Evolutionary conservation across 37 sponge, comb jelly and placozoan species (phyloP), one percentile per base, ranked within the genome.

Genomic region (Eunapius fragilis): DNA sequence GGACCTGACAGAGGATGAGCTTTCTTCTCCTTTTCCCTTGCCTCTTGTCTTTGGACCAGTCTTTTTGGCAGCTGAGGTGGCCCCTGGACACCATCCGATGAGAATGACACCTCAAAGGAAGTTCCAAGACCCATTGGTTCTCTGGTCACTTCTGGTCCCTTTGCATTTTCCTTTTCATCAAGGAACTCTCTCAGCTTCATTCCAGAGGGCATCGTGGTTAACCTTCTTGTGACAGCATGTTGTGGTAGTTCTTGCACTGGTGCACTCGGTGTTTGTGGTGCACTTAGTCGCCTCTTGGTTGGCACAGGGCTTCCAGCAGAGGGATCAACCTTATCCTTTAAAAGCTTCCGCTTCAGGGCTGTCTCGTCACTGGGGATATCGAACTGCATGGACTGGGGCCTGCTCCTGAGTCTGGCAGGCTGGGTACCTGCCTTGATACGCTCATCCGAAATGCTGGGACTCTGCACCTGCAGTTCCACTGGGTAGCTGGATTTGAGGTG

Each of bases 401-500:
- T 33, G 14, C 73, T 22, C 31, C 31, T 30, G 31, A 72, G 73
- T 7, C 31, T 72, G 31, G 30, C 14, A 2, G 31, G 14, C 27
- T 72, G 73, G 12, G 73, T 84, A 37, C 69, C 78, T 45, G 78
- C 78, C 67, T 77, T 82, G 47, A 87, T 38, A 3, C 10, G 27
- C 6, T 79, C 72, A 69, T 87, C 67, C 0, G 80, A 76, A 31
- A 37, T 38, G 27, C 34, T 74, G 9, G 89, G 84, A 22, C 35
- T 80, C 33, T 84, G 72, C 33, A 81, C 74, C 77, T 94, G 94
- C 69, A 87, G 74, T 83, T 94, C 94, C 24, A 94, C 84, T 25
- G 94, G 89, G 70, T 94, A 94, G 38, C 91, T 88, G 25, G 94
- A 91, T 35, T 84, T 85, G 32, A 94, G 80, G 75, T 94, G 94